Percentiles rank a stretch among this genome's conserved stretches.
Conservation (phyloP, 2,797 vertebrate genomes). For the Knipowitschia caucasica region DNA sequence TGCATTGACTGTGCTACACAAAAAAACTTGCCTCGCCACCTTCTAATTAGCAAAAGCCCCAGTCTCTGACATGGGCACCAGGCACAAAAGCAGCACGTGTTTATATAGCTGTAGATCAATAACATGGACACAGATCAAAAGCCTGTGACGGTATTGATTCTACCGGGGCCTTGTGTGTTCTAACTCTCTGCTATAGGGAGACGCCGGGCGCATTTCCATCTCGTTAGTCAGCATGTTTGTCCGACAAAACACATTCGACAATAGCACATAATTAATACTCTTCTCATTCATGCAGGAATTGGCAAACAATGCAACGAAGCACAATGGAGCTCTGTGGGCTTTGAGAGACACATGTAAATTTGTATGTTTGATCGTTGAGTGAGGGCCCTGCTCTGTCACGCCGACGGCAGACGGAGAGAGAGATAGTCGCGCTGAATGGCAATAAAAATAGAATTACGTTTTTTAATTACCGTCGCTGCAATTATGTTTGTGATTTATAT, state of each 20-base stretch:
- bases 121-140: slow-evolving; percentile 16
- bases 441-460: no score
- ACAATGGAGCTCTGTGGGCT: slow-evolving; percentile 9
- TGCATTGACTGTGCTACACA: no score
- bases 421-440: slow-evolving; percentile 20
- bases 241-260: slow-evolving; percentile 14
- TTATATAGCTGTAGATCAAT: slow-evolving; percentile 52
- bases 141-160: slow-evolving; percentile 32
- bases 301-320: slow-evolving; percentile 3
- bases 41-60: not conserved
- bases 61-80: not conserved
- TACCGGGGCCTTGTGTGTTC: slow-evolving; percentile 25
- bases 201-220: slow-evolving; percentile 24
- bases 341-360: not conserved
- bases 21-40: not conserved
- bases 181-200: not conserved
- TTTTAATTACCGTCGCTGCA: no score
- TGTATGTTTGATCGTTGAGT: slow-evolving; percentile 40
- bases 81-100: slow-evolving; percentile 7
- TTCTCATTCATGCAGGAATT: slow-evolving; percentile 7
- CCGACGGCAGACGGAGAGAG: slow-evolving; percentile 21
- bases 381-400: no score
- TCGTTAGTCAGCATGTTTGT: slow-evolving; percentile 49
- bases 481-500: no score
- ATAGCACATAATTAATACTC: slow-evolving; percentile 19